Percentiles rank a stretch among this genome's conserved stretches.
Evolutionary conservation across 2,888 invertebrate species (phyloP).

Genomic region (Drosophila demipolita): DNA sequence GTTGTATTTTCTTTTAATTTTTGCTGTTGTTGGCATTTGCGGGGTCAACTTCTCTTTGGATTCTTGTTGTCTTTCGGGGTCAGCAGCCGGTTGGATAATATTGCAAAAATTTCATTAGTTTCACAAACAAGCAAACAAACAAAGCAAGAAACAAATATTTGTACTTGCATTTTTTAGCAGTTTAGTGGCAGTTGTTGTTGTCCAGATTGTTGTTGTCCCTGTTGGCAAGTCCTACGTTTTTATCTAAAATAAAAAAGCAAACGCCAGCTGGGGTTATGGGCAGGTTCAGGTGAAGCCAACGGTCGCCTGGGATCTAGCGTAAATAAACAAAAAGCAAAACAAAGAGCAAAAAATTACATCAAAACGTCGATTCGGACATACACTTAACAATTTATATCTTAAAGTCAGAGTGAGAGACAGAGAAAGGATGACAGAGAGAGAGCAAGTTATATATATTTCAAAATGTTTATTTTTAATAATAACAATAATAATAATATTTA

Average conservation of each 20-base stretch:
- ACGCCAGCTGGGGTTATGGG: slow-evolving; percentile 68
- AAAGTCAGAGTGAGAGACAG: background rate
- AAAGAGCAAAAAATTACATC: slow-evolving; percentile 15
- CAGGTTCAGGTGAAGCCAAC: slow-evolving; percentile 65
- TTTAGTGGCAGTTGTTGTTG: slow-evolving; percentile 63
- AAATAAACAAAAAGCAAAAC: slow-evolving; percentile 62
- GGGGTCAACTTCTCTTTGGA: slow-evolving; percentile 50
- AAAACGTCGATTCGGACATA: slow-evolving; percentile 38
- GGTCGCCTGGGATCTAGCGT: slow-evolving; percentile 68
- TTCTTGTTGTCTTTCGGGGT: slow-evolving; percentile 60
- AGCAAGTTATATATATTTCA: background rate
- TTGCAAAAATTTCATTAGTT: slow-evolving; percentile 79
- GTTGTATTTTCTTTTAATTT: slow-evolving; percentile 58
- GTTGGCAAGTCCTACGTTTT: slow-evolving; percentile 48
- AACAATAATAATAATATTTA: background rate
- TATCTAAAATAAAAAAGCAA: slow-evolving; percentile 56
- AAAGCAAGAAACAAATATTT: slow-evolving; percentile 78
- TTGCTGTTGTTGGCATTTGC: slow-evolving; percentile 41
- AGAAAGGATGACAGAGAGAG: background rate
- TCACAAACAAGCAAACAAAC: slow-evolving; percentile 79
- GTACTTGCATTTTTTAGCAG: slow-evolving; percentile 78
- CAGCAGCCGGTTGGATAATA: slow-evolving; percentile 72
- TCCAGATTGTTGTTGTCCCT: slow-evolving; percentile 24
- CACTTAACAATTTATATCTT: slow-evolving; percentile 26
- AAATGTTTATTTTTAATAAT: background rate